phyloP scores from a whole-genome alignment of 2,797 vertebrate genomes.

The Molossus alvarezi region DNA sequence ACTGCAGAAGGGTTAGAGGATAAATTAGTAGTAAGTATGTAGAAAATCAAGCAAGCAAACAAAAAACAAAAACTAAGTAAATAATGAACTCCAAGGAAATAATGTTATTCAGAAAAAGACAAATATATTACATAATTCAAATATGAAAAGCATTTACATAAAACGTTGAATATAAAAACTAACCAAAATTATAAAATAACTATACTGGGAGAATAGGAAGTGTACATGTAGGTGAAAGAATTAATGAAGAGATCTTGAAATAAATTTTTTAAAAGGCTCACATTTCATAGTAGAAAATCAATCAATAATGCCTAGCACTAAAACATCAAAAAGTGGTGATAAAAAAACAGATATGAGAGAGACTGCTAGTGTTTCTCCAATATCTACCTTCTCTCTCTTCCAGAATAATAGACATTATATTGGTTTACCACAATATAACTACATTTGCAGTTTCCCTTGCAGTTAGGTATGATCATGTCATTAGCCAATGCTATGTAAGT shows the following conservation, averaged over 20 bases:
- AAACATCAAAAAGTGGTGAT: slow-evolving; percentile 20
- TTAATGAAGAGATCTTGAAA: slow-evolving; percentile 1
- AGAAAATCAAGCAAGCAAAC: slow-evolving; percentile 65
- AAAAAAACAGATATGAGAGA: slow-evolving; percentile 12
- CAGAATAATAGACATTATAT: slow-evolving; percentile 28
- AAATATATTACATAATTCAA: slow-evolving; percentile 1
- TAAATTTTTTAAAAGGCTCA: neutral
- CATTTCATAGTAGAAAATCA: slow-evolving; percentile 18
- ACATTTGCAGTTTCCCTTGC: neutral
- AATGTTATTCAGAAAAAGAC: slow-evolving; percentile 14
- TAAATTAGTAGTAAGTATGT: slow-evolving; percentile 34
- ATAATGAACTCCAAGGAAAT: neutral
- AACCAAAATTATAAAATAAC: slow-evolving; percentile 34
- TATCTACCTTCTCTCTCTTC: neutral
- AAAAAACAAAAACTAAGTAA: slow-evolving; percentile 37
- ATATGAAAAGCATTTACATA: slow-evolving; percentile 1
- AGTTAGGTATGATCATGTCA: neutral
- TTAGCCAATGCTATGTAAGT: neutral
- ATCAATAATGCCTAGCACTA: neutral
- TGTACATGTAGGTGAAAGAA: neutral
- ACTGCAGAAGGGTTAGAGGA: neutral
- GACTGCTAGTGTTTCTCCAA: neutral
- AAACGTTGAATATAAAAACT: neutral
- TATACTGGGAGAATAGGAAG: neutral
- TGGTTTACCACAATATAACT: slow-evolving; percentile 23